phyloP scores from a whole-genome alignment of 1,140 invertebrate genomes.

The Drosophila trapezifrons region DNA sequence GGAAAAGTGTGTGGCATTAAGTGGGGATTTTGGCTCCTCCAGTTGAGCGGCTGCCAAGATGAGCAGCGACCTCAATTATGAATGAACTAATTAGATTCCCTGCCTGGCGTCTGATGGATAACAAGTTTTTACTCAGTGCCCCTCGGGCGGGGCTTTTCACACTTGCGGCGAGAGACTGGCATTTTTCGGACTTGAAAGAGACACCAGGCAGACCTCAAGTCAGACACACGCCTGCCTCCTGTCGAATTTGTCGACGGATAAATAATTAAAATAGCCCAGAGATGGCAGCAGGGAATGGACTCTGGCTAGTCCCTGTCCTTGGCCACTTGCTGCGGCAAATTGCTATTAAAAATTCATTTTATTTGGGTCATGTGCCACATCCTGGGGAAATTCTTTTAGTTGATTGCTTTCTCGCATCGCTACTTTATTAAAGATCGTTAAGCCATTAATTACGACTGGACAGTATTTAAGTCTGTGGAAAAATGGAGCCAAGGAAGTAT shows the following conservation, averaged over 20 bases:
- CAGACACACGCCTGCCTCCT: constrained; percentile 11
- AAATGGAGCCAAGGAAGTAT: background rate
- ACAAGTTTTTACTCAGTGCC: constrained; percentile 16
- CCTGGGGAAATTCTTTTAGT: constrained; percentile 17
- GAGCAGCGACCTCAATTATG: constrained; percentile 63
- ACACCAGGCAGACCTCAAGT: constrained; percentile 16
- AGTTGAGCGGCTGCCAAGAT: constrained; percentile 17
- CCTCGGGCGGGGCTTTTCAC: constrained; percentile 41
- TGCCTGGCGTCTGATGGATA: constrained; percentile 36
- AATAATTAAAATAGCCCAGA: constrained; percentile 43
- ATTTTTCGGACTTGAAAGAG: constrained; percentile 16
- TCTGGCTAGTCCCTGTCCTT: constrained; percentile 4
- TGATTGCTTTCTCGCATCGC: constrained; percentile 14
- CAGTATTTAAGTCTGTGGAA: background rate
- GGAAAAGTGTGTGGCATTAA: constrained; percentile 43
- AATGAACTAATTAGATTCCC: constrained; percentile 72
- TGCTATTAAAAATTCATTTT: constrained; percentile 43
- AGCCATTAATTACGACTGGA: constrained; percentile 1
- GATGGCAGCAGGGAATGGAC: constrained; percentile 12
- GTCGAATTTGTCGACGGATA: constrained; percentile 37
- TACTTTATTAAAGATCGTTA: constrained; percentile 16
- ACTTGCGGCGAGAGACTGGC: constrained; percentile 43
- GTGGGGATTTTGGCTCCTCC: constrained; percentile 20
- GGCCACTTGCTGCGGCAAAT: constrained; percentile 13
- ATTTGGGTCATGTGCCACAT: constrained; percentile 15